Percentiles rank a stretch among this genome's conserved stretches.
Conservation (phyloP, 2,797 vertebrate genomes). For the Hydrolagus colliei region DNA sequence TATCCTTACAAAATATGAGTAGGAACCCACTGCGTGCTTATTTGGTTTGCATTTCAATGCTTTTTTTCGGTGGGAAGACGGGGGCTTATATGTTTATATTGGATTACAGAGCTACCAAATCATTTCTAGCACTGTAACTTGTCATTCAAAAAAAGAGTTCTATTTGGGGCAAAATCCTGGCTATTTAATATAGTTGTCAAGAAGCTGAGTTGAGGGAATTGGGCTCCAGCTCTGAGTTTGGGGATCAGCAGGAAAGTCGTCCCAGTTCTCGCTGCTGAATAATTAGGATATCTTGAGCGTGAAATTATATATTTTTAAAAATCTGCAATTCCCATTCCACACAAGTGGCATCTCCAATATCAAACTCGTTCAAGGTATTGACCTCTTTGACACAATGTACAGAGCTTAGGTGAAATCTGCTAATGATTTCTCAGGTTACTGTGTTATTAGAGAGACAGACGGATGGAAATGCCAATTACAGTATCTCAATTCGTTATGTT, state of each 20-base stretch:
- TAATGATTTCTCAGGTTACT: not conserved
- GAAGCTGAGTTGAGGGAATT: not conserved
- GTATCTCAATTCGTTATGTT: not conserved
- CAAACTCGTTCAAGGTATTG: not conserved
- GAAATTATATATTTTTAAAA: not conserved
- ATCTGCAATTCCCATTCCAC: not conserved
- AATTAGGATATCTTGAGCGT: not conserved
- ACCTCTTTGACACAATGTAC: not conserved
- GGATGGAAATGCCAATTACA: slow-evolving; percentile 18
- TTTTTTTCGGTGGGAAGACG: not conserved
- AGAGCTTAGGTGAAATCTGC: not conserved
- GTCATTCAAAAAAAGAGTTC: not conserved
- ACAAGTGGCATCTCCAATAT: not conserved
- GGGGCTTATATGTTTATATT: not conserved
- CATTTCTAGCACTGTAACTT: not conserved
- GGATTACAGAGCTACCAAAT: not conserved
- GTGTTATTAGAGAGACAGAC: slow-evolving; percentile 13
- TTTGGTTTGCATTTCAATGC: too few species aligned
- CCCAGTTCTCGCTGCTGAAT: not conserved
- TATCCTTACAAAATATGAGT: not conserved
- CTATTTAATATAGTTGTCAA: not conserved
- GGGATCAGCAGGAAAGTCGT: not conserved
- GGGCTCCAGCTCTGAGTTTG: not conserved
- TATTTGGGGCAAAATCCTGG: not conserved
- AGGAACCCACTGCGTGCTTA: too few species aligned